These are phyloP conservation scores for Drosophila lowei DNA, from an alignment of 1,140 invertebrate genomes.

Conservation along the genomic window DNA sequence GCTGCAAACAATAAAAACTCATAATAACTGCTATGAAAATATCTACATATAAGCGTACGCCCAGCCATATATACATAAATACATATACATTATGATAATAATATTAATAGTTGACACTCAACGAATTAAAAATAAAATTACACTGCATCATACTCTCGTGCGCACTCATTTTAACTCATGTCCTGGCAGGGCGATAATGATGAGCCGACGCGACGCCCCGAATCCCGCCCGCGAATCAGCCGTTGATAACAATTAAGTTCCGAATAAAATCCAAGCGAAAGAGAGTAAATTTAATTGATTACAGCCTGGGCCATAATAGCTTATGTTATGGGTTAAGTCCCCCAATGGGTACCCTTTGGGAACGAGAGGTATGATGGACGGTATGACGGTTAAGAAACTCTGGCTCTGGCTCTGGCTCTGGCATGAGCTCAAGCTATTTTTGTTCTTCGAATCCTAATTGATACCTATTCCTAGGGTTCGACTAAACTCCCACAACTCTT, in stretches of 20 bases:
- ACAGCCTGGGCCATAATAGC: conserved; percentile 30
- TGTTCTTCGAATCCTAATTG: too few species aligned
- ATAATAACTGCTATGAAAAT: conserved; percentile 62
- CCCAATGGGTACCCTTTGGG: too few species aligned
- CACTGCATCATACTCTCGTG: conserved; percentile 63
- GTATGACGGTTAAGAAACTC: too few species aligned
- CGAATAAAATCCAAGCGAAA: conserved; percentile 43
- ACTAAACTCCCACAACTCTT: too few species aligned
- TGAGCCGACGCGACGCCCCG: conserved; percentile 34
- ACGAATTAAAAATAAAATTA: conserved; percentile 73
- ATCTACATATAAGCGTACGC: conserved; percentile 1
- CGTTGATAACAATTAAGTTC: conserved; percentile 73
- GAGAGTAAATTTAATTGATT: conserved; percentile 26
- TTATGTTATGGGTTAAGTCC: conserved; percentile 3
- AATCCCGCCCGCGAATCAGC: conserved; percentile 22
- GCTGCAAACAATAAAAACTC: conserved; percentile 64
- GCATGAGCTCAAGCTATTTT: too few species aligned
- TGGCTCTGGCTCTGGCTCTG: too few species aligned
- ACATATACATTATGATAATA: conserved; percentile 65
- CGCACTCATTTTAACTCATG: conserved; percentile 19
- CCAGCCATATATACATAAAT: neutral
- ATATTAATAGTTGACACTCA: conserved; percentile 78
- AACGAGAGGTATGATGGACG: too few species aligned
- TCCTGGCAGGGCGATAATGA: conserved; percentile 53
- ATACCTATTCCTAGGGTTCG: too few species aligned